phyloP scores from a whole-genome alignment of 2,797 vertebrate species.

The Artibeus lituratus region DNA sequence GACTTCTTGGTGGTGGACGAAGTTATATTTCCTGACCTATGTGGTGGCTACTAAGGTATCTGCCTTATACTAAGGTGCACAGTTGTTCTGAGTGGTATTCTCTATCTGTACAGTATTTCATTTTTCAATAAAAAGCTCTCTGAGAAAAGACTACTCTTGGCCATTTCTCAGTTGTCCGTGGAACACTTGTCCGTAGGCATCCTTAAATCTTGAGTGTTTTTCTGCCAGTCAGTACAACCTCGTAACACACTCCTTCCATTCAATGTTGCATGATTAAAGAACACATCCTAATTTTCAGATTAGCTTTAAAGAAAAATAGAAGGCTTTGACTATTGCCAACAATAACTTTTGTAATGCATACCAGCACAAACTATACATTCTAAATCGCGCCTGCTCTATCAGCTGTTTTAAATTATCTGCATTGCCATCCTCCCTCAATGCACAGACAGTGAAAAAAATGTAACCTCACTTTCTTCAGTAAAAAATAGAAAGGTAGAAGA shows the following conservation, averaged over 20 bases:
- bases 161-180: neutral
- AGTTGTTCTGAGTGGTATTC: neutral
- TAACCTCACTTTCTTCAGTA: neutral
- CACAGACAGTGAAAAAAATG: neutral
- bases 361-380: conserved; percentile 9
- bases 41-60: neutral
- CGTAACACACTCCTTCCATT: neutral
- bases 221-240: neutral
- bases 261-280: neutral
- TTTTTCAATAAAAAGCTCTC: neutral
- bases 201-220: neutral
- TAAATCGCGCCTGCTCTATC: neutral
- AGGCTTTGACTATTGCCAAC: conserved; percentile 7
- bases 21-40: neutral
- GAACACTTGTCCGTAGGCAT: neutral
- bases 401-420: conserved; percentile 34
- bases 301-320: conserved; percentile 31
- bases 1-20: neutral
- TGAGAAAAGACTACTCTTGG: neutral
- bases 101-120: neutral
- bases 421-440: neutral
- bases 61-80: neutral
- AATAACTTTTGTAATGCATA: conserved; percentile 18
- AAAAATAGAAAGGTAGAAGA: neutral
- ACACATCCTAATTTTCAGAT: conserved; percentile 46